phyloP scores from a whole-genome alignment of 2,888 invertebrate species.

The Erebia epiphron region DNA sequence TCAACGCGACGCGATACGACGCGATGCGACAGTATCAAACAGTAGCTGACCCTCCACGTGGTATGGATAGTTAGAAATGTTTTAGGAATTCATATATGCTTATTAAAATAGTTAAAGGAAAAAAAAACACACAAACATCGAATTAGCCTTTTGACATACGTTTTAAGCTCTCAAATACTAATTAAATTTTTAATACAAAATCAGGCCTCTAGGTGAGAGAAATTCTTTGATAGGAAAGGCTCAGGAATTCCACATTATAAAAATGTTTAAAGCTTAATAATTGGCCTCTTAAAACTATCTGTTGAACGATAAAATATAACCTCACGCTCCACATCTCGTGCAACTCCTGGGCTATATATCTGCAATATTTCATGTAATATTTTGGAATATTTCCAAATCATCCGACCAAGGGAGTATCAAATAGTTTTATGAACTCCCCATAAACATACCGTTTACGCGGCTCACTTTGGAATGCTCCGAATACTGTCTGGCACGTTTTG shows the following conservation, averaged over 20 bases:
- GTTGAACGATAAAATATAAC: conserved; percentile 24
- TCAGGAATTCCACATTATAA: conserved; percentile 1
- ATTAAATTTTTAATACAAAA: no score
- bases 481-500: not conserved
- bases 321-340: conserved; percentile 34
- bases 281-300: conserved; percentile 25
- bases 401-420: conserved; percentile 16
- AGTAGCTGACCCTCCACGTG: no score
- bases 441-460: conserved; percentile 13
- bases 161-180: no score
- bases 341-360: conserved; percentile 28
- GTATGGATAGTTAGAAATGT: no score
- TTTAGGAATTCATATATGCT: no score
- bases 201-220: no score
- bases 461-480: conserved; percentile 8
- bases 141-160: no score
- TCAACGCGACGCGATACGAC: no score
- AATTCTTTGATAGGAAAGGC: no score
- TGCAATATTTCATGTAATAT: conserved; percentile 30
- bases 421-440: conserved; percentile 25
- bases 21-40: no score
- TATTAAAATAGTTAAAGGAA: no score
- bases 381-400: conserved; percentile 33
- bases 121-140: no score
- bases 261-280: conserved; percentile 21